A percentile compares a stretch with the other conserved stretches of the same genome.
These are phyloP conservation scores for Muricea muricata DNA, from an alignment of 92 coral and sea anemone species.

Conservation along the genomic window DNA sequence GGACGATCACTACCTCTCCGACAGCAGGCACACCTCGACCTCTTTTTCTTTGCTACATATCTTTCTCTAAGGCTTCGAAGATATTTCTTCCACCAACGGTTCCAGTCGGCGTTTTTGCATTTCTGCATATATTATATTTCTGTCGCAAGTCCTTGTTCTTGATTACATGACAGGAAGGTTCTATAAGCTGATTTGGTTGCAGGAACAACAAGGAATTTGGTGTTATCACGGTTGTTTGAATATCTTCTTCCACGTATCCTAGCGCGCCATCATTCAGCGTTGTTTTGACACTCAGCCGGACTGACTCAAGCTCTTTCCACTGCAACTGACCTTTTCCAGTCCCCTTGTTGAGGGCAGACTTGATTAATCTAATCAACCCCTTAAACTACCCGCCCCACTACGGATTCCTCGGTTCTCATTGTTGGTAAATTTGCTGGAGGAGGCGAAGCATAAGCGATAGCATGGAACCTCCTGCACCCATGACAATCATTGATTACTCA, in stretches of 20 bases:
- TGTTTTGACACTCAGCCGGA: slow-evolving; percentile 31
- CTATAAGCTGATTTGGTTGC: slow-evolving; percentile 6
- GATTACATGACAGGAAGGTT: slow-evolving; percentile 6
- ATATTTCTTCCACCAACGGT: slow-evolving; percentile 36
- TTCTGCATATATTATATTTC: slow-evolving; percentile 29
- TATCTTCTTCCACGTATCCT: slow-evolving; percentile 30
- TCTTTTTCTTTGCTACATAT: slow-evolving; percentile 19
- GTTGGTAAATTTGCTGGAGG: background rate
- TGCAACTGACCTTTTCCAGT: slow-evolving; percentile 14
- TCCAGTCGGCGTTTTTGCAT: slow-evolving; percentile 37
- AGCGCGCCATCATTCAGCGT: slow-evolving; percentile 35
- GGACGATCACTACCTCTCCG: background rate
- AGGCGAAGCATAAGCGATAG: slow-evolving; percentile 1
- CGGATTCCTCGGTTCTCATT: background rate
- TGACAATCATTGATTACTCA: background rate
- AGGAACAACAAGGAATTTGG: background rate
- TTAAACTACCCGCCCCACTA: background rate
- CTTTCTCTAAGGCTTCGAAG: slow-evolving; percentile 39
- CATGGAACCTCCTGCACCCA: slow-evolving; percentile 3
- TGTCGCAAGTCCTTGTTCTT: slow-evolving; percentile 21
- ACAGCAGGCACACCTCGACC: too few relatives aligned
- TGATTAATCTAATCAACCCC: background rate
- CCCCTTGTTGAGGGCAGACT: background rate
- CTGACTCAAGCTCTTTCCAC: slow-evolving; percentile 41
- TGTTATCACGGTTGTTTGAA: background rate